Conservation (phyloP, 1,140 invertebrate genomes). For the Tetramorium simillimum region DNA sequence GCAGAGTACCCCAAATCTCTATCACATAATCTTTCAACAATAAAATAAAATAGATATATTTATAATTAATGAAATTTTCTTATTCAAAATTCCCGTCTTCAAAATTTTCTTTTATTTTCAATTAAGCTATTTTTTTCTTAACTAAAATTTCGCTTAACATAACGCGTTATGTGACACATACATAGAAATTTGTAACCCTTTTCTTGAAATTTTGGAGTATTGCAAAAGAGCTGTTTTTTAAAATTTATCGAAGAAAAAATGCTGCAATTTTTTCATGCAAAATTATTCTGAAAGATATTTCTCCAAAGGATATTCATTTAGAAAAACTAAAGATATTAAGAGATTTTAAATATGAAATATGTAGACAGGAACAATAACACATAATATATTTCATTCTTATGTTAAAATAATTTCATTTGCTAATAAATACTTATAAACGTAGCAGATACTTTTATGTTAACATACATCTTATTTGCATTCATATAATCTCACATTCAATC, state of each 20-base stretch:
- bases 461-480: background rate
- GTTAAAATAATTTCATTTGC: background rate
- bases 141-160: background rate
- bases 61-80: background rate
- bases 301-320: background rate
- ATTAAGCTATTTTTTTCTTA: background rate
- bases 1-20: background rate
- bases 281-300: background rate
- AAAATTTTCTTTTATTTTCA: background rate
- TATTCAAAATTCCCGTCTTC: background rate
- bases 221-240: background rate
- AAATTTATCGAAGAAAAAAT: background rate
- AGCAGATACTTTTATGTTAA: background rate
- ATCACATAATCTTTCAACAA: background rate
- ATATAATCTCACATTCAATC: background rate
- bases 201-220: background rate
- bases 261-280: background rate
- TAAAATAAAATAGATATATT: background rate
- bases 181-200: background rate
- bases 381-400: background rate
- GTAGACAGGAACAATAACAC: background rate
- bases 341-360: background rate
- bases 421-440: slow-evolving; percentile 11
- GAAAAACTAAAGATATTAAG: background rate
- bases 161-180: background rate